phyloP scores from a whole-genome alignment of 2,797 vertebrate genomes.

The Ctenopoma kingsleyae region DNA sequence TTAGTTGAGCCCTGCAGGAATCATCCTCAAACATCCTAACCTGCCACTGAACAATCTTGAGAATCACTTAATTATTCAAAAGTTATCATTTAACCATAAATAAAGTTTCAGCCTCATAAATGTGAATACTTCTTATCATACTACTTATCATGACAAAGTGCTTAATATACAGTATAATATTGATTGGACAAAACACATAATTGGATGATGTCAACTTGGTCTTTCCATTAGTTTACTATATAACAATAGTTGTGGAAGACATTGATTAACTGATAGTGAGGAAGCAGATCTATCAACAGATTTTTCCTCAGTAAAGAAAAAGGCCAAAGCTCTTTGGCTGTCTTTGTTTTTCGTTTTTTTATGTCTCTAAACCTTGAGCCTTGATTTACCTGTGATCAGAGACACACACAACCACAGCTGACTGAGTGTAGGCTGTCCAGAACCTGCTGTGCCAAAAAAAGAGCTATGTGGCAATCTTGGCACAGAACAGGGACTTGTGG shows the following conservation, averaged over 20 bases:
- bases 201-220: no score
- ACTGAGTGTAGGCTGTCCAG: conserved; percentile 51
- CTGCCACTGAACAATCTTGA: background rate
- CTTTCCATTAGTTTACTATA: background rate
- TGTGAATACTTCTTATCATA: background rate
- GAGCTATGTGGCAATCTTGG: conserved; percentile 70
- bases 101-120: background rate
- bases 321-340: conserved; percentile 18
- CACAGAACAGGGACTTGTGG: conserved; percentile 52
- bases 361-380: conserved; percentile 26
- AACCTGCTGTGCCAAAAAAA: conserved; percentile 46
- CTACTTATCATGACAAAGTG: background rate
- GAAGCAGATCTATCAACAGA: conserved; percentile 7
- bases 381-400: conserved; percentile 66
- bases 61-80: background rate
- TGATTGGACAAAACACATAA: background rate
- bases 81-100: background rate
- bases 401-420: conserved; percentile 57
- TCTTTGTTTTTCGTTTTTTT: conserved; percentile 5
- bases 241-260: background rate
- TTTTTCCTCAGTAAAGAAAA: conserved; percentile 22
- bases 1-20: background rate
- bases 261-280: background rate
- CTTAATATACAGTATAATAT: background rate
- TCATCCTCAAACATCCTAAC: background rate